Percentiles rank a stretch among this genome's conserved stretches.
Evolutionary conservation across 2,113 vertebrate species (phyloP).

Genomic region (Antennarius striatus): DNA sequence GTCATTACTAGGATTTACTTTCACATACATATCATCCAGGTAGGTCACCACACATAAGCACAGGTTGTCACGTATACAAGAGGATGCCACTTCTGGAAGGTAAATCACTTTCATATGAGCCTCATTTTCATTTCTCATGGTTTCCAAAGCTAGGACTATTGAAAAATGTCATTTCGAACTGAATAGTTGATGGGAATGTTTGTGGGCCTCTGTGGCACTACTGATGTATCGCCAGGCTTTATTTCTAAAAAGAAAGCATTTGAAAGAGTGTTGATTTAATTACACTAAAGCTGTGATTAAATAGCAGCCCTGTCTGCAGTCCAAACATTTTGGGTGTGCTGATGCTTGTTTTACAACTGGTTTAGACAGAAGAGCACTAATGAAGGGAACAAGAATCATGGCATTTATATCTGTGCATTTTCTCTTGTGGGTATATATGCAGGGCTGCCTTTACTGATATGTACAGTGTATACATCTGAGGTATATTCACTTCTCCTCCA

Average conservation of each 20-base stretch:
- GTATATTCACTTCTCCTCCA: too few species aligned
- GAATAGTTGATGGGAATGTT: constrained; percentile 34
- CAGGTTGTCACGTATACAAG: constrained; percentile 27
- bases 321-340: constrained; percentile 42
- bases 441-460: too few species aligned
- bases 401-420: constrained; percentile 27
- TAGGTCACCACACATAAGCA: constrained; percentile 41
- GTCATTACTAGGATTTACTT: constrained; percentile 58
- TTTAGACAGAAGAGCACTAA: constrained; percentile 39
- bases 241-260: constrained; percentile 35
- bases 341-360: constrained; percentile 49
- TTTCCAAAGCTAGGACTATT: constrained; percentile 25
- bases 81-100: constrained; percentile 21
- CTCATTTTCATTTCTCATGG: constrained; percentile 11
- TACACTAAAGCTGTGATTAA: constrained; percentile 54
- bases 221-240: constrained; percentile 44
- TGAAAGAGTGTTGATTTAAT: constrained; percentile 57
- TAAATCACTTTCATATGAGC: constrained; percentile 6
- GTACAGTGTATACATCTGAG: too few species aligned
- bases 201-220: constrained; percentile 28
- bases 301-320: constrained; percentile 29
- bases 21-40: constrained; percentile 40
- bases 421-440: neutral
- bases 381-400: constrained; percentile 28
- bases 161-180: constrained; percentile 38